phyloP scores from a whole-genome alignment of 2,888 invertebrate species.

The Dynastes grantii region DNA sequence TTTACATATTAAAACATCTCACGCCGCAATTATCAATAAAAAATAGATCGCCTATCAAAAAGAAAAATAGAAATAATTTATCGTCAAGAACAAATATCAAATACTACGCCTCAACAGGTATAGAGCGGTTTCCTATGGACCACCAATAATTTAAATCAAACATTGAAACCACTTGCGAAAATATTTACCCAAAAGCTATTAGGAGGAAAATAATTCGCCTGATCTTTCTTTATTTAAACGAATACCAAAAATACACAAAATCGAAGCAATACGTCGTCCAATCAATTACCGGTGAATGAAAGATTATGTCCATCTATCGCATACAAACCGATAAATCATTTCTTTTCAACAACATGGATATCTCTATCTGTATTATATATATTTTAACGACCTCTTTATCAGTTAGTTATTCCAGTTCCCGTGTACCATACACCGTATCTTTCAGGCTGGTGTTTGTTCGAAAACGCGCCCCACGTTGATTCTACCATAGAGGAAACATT shows the following conservation, averaged over 20 bases:
- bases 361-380: not conserved
- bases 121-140: not conserved
- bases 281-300: slow-evolving; percentile 32
- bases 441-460: slow-evolving; percentile 1
- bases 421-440: not conserved
- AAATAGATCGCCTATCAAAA: too few relatives aligned
- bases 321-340: slow-evolving; percentile 32
- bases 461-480: slow-evolving; percentile 20
- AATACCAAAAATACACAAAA: not conserved
- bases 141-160: slow-evolving; percentile 17
- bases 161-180: slow-evolving; percentile 6
- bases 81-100: not conserved
- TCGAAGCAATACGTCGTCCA: not conserved
- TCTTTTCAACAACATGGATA: not conserved
- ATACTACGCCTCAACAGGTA: not conserved
- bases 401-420: not conserved
- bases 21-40: too few relatives aligned
- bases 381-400: slow-evolving; percentile 35
- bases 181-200: slow-evolving; percentile 4
- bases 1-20: too few relatives aligned
- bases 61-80: not conserved
- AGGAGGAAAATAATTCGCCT: slow-evolving; percentile 3
- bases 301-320: not conserved
- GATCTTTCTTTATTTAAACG: not conserved
- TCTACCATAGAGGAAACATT: slow-evolving; percentile 50